Evolutionary conservation across 2,888 invertebrate genomes (phyloP).

Genomic region (Nemotelus nigrinus): DNA sequence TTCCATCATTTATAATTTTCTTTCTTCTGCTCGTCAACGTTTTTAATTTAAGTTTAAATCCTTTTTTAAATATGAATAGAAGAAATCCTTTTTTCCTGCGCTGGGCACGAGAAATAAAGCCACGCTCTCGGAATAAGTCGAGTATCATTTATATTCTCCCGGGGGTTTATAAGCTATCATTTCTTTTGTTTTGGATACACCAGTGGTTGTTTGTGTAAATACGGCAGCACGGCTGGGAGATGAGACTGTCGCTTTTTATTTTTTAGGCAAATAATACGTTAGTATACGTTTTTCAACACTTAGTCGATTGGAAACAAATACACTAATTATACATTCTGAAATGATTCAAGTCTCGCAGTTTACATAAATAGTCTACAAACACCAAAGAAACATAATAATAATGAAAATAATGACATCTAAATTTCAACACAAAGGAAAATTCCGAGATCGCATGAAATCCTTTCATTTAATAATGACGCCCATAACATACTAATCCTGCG

Average conservation of each 20-base stretch:
- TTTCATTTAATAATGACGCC: constrained; percentile 37
- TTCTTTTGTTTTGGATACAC: constrained; percentile 13
- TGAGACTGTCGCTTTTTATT: not conserved
- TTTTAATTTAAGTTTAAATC: constrained; percentile 47
- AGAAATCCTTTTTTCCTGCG: constrained; percentile 45
- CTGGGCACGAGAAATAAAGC: constrained; percentile 8
- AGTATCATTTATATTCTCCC: constrained; percentile 43
- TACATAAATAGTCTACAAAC: too few species aligned
- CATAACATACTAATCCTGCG: constrained; percentile 40
- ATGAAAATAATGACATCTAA: constrained; percentile 25
- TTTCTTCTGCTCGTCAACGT: constrained; percentile 40
- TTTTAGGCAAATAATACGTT: not conserved
- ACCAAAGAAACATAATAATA: not conserved
- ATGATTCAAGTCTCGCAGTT: too few species aligned
- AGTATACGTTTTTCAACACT: too few species aligned
- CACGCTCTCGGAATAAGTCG: constrained; percentile 35
- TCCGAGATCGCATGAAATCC: constrained; percentile 27
- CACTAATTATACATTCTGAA: too few species aligned
- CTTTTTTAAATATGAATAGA: constrained; percentile 48
- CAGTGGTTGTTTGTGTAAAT: not conserved
- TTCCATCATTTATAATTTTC: constrained; percentile 47
- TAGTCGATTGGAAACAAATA: too few species aligned
- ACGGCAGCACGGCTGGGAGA: not conserved
- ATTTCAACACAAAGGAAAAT: constrained; percentile 25
- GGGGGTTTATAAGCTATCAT: constrained; percentile 34